Evolutionary conservation across 2,797 vertebrate genomes (phyloP).

Genomic region (Peromyscus nudipes): DNA sequence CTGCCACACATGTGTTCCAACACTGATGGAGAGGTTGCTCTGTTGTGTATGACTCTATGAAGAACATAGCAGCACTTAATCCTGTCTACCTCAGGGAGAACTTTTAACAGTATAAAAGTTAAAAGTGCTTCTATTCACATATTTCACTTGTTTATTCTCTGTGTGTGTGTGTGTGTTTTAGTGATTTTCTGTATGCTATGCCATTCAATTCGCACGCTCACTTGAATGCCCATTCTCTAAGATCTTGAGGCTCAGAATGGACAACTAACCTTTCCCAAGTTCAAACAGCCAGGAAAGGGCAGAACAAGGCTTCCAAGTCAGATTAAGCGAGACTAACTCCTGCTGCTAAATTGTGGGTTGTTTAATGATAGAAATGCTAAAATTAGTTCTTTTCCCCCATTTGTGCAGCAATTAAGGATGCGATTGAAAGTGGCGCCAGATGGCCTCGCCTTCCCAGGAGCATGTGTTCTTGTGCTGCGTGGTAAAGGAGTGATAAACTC

Average conservation of each 20-base stretch:
- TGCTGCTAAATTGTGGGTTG: slow-evolving; percentile 66
- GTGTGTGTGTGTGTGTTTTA: background rate
- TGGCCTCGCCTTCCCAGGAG: slow-evolving; percentile 39
- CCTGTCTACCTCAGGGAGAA: background rate
- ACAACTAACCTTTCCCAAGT: slow-evolving; percentile 55
- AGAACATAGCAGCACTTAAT: slow-evolving; percentile 35
- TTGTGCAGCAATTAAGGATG: slow-evolving; percentile 64
- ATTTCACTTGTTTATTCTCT: background rate
- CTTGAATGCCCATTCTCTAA: slow-evolving; percentile 30
- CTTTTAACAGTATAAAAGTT: background rate
- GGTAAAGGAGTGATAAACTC: background rate
- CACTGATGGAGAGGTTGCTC: background rate
- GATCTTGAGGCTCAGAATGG: slow-evolving; percentile 5
- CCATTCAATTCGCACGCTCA: background rate
- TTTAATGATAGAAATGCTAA: slow-evolving; percentile 74
- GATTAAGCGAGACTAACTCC: slow-evolving; percentile 61
- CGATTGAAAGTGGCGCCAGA: slow-evolving; percentile 62
- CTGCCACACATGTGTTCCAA: background rate
- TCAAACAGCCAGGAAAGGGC: slow-evolving; percentile 16
- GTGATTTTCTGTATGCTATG: background rate
- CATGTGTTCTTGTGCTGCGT: background rate
- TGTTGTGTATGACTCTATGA: background rate
- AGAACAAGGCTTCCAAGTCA: slow-evolving; percentile 39
- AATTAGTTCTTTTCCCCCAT: slow-evolving; percentile 72
- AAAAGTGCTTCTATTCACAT: background rate